Conservation (phyloP, 2,888 invertebrate genomes). For the Dendrolimus houi region DNA sequence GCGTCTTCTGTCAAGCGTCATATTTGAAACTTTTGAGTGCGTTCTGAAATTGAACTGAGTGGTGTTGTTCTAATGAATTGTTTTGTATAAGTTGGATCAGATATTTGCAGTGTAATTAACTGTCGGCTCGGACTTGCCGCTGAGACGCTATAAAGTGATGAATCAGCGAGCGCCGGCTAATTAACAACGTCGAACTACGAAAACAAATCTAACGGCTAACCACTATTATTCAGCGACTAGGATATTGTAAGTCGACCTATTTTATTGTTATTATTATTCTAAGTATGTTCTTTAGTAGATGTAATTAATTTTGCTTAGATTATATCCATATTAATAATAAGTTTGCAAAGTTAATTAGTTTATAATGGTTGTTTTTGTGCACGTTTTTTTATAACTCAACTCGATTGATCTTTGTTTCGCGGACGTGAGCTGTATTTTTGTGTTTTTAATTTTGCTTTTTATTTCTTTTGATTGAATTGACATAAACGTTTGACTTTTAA, state of each 20-base stretch:
- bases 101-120: slow-evolving; percentile 54
- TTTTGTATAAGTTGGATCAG: slow-evolving; percentile 25
- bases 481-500: no score
- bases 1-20: slow-evolving; percentile 50
- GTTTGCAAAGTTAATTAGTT: not conserved
- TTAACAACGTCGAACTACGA: slow-evolving; percentile 65
- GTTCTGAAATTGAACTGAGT: slow-evolving; percentile 41
- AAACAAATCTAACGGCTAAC: slow-evolving; percentile 57
- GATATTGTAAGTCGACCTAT: slow-evolving; percentile 52
- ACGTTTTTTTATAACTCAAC: not conserved
- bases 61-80: slow-evolving; percentile 24
- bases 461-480: no score
- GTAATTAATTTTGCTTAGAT: slow-evolving; percentile 1
- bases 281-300: slow-evolving; percentile 1
- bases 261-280: not conserved
- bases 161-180: slow-evolving; percentile 73
- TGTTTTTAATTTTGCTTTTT: no score
- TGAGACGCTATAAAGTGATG: slow-evolving; percentile 72
- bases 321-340: not conserved
- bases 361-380: slow-evolving; percentile 4
- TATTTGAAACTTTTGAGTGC: slow-evolving; percentile 56
- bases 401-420: not conserved
- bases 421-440: not conserved
- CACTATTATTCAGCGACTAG: slow-evolving; percentile 34
- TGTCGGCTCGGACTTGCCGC: slow-evolving; percentile 55